phyloP scores from a whole-genome alignment of 2,888 invertebrate species.

The Agrotis ipsilon region DNA sequence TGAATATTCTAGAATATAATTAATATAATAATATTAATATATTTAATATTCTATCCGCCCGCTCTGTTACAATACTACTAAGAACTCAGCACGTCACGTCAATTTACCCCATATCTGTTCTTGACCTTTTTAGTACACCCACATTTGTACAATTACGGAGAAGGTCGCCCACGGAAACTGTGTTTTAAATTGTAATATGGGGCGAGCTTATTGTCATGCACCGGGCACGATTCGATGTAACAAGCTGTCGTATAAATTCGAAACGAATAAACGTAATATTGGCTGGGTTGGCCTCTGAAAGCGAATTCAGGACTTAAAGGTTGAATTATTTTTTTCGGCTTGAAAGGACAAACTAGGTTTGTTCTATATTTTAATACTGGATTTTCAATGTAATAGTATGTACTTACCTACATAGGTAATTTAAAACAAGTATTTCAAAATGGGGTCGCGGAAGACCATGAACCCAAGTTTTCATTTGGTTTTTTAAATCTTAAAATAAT shows the following conservation, averaged over 20 bases:
- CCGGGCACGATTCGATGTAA: slow-evolving; percentile 16
- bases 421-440: no score
- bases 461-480: no score
- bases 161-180: neutral
- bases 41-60: no score
- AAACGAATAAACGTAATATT: slow-evolving; percentile 19
- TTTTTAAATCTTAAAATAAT: no score
- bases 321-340: neutral
- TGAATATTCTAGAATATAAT: no score
- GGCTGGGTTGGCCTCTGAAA: slow-evolving; percentile 23
- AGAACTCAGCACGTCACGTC: neutral
- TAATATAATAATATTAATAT: no score
- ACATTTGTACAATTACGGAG: slow-evolving; percentile 21
- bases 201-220: slow-evolving; percentile 44
- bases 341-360: neutral
- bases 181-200: slow-evolving; percentile 40
- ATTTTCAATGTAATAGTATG: no score
- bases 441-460: no score
- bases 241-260: slow-evolving; percentile 32
- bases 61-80: no score
- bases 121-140: slow-evolving; percentile 7
- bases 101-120: neutral
- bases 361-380: no score
- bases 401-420: no score
- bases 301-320: slow-evolving; percentile 10